A percentile compares a stretch with the other conserved stretches of the same genome.
These are phyloP conservation scores for Pseudochromis fuscus DNA, from an alignment of 2,797 vertebrate genomes.

Conservation along the genomic window DNA sequence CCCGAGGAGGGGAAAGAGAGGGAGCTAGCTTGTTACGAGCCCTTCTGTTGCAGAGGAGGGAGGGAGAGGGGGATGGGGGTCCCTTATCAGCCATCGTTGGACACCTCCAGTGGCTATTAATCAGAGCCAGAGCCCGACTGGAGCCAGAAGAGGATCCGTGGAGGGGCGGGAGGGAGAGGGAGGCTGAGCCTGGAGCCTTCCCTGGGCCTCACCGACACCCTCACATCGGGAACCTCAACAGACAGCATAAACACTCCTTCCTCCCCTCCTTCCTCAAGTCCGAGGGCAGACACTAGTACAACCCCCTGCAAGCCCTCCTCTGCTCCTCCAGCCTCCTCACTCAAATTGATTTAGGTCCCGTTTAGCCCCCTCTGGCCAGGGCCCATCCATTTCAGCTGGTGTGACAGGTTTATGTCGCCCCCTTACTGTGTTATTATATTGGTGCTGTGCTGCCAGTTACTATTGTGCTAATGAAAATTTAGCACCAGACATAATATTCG, in stretches of 20 bases:
- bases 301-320: constrained; percentile 45
- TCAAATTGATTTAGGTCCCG: constrained; percentile 89
- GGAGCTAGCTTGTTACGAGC: constrained; percentile 76
- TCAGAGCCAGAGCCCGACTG: constrained; percentile 90
- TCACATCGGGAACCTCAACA: constrained; percentile 60
- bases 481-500: constrained; percentile 87
- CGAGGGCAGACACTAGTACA: constrained; percentile 63
- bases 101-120: constrained; percentile 95
- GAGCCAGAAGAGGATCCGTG: constrained; percentile 86
- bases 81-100: constrained; percentile 91
- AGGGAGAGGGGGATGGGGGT: constrained; percentile 64
- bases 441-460: constrained; percentile 87
- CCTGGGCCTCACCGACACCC: constrained; percentile 67
- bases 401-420: constrained; percentile 92
- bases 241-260: constrained; percentile 73
- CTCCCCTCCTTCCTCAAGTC: constrained; percentile 80
- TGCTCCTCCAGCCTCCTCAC: constrained; percentile 82
- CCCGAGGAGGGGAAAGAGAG: constrained; percentile 64
- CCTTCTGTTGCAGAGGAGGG: constrained; percentile 60
- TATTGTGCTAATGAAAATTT: constrained; percentile 89
- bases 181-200: constrained; percentile 67
- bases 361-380: constrained; percentile 73
- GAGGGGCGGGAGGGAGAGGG: constrained; percentile 61
- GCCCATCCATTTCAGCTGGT: constrained; percentile 77
- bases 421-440: constrained; percentile 91